A percentile compares a stretch with the other conserved stretches of the same genome.
These are phyloP conservation scores for Hofmannophila pseudospretella DNA, from an alignment of 2,888 invertebrate species.

Conservation along the genomic window DNA sequence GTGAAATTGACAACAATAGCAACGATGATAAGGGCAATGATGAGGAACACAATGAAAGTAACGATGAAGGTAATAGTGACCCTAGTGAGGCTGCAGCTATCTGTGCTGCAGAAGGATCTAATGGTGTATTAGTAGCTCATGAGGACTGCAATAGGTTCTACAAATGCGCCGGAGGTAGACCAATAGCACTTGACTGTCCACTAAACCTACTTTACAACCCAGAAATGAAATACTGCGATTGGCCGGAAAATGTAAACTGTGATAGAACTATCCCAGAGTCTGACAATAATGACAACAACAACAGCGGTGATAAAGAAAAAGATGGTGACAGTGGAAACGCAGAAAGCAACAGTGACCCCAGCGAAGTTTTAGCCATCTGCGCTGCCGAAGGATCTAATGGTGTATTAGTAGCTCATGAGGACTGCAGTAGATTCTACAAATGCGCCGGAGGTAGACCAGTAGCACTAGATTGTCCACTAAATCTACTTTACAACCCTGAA, in stretches of 20 bases:
- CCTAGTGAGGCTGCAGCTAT: slow-evolving; percentile 23
- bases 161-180: slow-evolving; percentile 24
- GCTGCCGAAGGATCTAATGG: slow-evolving; percentile 25
- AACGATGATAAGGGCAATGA: slow-evolving; percentile 7
- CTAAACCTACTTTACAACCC: slow-evolving; percentile 28
- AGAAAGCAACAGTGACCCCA: not conserved
- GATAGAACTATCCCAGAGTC: not conserved
- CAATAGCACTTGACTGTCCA: slow-evolving; percentile 23
- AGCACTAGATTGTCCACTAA: slow-evolving; percentile 19
- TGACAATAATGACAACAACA: slow-evolving; percentile 2
- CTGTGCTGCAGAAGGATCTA: slow-evolving; percentile 26
- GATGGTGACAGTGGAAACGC: slow-evolving; percentile 6
- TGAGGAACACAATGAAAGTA: slow-evolving; percentile 6
- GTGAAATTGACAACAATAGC: not conserved
- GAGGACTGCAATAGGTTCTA: slow-evolving; percentile 39
- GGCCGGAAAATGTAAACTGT: slow-evolving; percentile 26
- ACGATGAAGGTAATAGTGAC: not conserved
- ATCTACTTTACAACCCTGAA: slow-evolving; percentile 27
- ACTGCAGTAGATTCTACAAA: slow-evolving; percentile 31
- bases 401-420: slow-evolving; percentile 26
- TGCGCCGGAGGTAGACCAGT: slow-evolving; percentile 25
- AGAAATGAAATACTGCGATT: slow-evolving; percentile 27
- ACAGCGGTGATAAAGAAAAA: slow-evolving; percentile 6
- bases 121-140: slow-evolving; percentile 28
- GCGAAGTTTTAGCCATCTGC: slow-evolving; percentile 29